These are phyloP conservation scores for Myiotriccus ornatus DNA, from an alignment of 2,797 vertebrate species.

Conservation along the genomic window DNA sequence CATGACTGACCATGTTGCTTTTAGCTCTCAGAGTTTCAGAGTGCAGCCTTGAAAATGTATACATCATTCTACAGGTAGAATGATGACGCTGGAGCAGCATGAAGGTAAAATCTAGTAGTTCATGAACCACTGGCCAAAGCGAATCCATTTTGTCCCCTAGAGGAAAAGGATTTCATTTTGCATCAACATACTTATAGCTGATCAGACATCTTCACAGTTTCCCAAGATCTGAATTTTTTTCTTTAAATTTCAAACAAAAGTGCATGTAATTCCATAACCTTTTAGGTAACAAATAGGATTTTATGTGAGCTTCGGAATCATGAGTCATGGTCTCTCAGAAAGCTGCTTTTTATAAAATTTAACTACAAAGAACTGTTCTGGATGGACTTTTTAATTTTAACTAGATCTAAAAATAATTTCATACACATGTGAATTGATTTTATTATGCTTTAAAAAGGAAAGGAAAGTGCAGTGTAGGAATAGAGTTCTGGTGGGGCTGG, in stretches of 20 bases:
- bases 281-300: background rate
- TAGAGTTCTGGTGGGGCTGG: background rate
- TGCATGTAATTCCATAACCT: background rate
- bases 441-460: background rate
- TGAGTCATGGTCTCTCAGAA: background rate
- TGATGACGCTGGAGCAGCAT: background rate
- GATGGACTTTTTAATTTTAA: background rate
- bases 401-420: slow-evolving; percentile 1
- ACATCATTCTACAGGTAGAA: background rate
- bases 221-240: background rate
- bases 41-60: background rate
- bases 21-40: background rate
- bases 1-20: background rate
- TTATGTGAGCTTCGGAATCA: background rate
- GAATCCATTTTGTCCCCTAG: background rate
- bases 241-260: background rate
- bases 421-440: background rate
- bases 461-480: background rate
- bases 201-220: background rate
- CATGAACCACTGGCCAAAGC: background rate
- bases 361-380: background rate
- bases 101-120: background rate
- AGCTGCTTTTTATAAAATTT: background rate
- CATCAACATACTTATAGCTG: background rate
- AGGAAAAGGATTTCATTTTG: background rate